phyloP scores from a whole-genome alignment of 1,140 invertebrate genomes.

The Aricia agestis region DNA sequence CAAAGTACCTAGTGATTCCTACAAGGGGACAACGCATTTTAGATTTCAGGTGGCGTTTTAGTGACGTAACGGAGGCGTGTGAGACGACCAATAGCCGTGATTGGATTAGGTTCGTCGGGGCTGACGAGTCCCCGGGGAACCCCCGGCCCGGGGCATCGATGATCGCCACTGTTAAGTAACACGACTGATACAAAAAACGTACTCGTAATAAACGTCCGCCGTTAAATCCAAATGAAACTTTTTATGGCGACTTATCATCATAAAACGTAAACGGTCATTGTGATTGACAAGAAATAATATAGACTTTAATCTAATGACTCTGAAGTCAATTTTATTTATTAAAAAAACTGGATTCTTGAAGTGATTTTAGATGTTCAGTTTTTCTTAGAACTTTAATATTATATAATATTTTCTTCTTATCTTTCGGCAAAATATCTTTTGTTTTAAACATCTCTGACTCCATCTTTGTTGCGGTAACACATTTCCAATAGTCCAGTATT shows the following conservation, averaged over 20 bases:
- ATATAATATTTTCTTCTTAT: too few relatives aligned
- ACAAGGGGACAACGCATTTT: background rate
- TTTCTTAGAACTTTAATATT: too few relatives aligned
- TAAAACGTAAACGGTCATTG: slow-evolving; percentile 33
- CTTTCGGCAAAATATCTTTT: too few relatives aligned
- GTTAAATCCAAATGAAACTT: slow-evolving; percentile 48
- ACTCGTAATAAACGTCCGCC: slow-evolving; percentile 47
- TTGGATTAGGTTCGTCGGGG: slow-evolving; percentile 64
- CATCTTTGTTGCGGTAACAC: background rate
- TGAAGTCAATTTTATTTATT: too few relatives aligned
- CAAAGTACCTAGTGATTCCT: background rate
- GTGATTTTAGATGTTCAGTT: background rate
- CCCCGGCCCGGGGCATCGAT: slow-evolving; percentile 50
- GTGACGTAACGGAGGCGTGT: slow-evolving; percentile 47
- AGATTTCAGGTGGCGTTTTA: slow-evolving; percentile 8
- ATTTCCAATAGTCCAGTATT: slow-evolving; percentile 20
- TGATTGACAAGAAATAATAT: background rate
- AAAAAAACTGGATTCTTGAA: background rate
- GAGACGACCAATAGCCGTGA: slow-evolving; percentile 55
- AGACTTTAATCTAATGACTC: too few relatives aligned
- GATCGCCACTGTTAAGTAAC: slow-evolving; percentile 50
- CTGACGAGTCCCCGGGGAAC: slow-evolving; percentile 63
- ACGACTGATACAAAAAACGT: slow-evolving; percentile 47
- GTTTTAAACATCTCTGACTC: too few relatives aligned
- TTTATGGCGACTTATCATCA: slow-evolving; percentile 31